Conservation (phyloP, 2,888 invertebrate species). For the Cantharis rustica region DNA sequence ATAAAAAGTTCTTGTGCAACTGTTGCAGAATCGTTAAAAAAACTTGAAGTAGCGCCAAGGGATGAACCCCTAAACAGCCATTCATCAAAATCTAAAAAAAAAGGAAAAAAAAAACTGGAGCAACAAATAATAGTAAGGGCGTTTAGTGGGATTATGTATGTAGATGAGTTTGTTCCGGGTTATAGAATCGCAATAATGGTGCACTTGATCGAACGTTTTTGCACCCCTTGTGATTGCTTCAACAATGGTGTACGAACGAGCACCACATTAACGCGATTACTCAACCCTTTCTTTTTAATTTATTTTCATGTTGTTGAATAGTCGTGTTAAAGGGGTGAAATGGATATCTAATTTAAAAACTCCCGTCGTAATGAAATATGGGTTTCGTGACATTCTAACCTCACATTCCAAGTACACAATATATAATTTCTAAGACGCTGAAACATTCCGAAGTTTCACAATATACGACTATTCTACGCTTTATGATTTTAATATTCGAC, state of each 20-base stretch:
- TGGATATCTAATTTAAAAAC: neutral
- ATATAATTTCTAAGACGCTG: neutral
- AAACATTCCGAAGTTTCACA: neutral
- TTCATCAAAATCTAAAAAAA: conserved; percentile 42
- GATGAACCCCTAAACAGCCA: conserved; percentile 35
- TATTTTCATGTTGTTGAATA: neutral
- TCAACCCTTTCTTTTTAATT: conserved; percentile 22
- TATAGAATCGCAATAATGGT: conserved; percentile 35
- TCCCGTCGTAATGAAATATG: neutral
- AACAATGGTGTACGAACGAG: conserved; percentile 26
- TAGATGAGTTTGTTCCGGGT: conserved; percentile 36
- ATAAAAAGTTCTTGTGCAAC: conserved; percentile 44
- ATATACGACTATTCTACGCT: conserved; percentile 12
- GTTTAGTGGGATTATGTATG: conserved; percentile 31
- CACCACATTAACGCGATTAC: conserved; percentile 26
- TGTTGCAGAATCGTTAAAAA: conserved; percentile 44
- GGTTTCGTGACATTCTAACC: neutral
- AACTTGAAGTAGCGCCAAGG: conserved; percentile 42
- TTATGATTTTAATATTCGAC: conserved; percentile 18
- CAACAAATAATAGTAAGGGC: conserved; percentile 27
- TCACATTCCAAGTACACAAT: neutral
- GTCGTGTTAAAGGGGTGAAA: neutral
- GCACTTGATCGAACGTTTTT: conserved; percentile 40
- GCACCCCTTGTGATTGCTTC: conserved; percentile 25
- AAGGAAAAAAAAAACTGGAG: conserved; percentile 28